phyloP scores from a whole-genome alignment of 1,140 invertebrate species.

The Rhyacophila brunnea region DNA sequence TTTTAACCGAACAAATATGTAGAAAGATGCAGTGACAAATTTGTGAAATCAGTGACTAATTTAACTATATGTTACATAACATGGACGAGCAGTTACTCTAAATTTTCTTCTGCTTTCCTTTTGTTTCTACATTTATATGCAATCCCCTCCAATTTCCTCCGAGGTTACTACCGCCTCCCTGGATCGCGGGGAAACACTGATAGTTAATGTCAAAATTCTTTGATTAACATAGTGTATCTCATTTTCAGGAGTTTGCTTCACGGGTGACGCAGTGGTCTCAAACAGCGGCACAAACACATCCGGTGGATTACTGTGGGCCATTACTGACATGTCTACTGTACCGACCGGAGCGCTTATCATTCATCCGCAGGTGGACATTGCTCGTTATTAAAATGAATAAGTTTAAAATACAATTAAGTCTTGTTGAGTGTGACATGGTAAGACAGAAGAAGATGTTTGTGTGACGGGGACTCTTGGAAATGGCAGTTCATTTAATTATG shows the following conservation, averaged over 20 bases:
- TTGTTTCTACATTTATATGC: neutral
- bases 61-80: neutral
- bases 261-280: neutral
- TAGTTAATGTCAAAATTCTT: no score
- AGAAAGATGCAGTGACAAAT: neutral
- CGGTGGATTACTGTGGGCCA: constrained; percentile 66
- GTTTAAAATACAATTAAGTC: no score
- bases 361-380: constrained; percentile 72
- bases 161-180: neutral
- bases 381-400: no score
- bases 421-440: no score
- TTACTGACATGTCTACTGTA: constrained; percentile 77
- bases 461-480: no score
- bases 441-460: no score
- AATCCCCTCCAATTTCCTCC: neutral
- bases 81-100: neutral
- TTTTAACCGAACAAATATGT: neutral
- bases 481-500: no score
- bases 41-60: neutral
- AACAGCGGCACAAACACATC: constrained; percentile 28
- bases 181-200: no score
- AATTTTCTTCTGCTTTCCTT: neutral
- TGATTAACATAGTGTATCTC: no score
- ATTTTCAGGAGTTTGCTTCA: neutral
- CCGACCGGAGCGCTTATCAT: constrained; percentile 83